Percentiles rank a stretch among this genome's conserved stretches.
Evolutionary conservation across 1,140 invertebrate genomes (phyloP).

Genomic region (Drosophila azteca): DNA sequence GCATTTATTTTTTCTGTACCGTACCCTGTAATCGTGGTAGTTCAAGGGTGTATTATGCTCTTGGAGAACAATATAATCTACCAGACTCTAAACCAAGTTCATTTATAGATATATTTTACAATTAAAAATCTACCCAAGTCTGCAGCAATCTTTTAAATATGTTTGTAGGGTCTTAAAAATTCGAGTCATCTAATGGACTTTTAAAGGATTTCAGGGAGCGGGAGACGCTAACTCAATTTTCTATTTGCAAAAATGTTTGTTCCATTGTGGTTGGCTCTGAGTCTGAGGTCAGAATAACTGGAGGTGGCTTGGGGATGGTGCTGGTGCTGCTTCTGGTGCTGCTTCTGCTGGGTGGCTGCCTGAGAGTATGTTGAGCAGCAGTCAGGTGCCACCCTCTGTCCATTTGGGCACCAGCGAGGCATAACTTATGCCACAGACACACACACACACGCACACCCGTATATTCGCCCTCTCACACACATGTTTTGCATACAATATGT

Average conservation of each 20-base stretch:
- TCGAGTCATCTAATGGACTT: too few species aligned
- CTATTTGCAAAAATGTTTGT: constrained; percentile 70
- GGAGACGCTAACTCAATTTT: constrained; percentile 75
- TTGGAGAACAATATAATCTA: not conserved
- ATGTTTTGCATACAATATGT: constrained; percentile 53
- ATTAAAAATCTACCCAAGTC: too few species aligned
- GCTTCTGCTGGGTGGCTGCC: not conserved
- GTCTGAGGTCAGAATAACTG: constrained; percentile 34
- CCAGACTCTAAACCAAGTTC: too few species aligned
- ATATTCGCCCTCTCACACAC: constrained; percentile 27
- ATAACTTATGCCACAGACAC: constrained; percentile 67
- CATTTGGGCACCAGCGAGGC: constrained; percentile 45
- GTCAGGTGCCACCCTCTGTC: constrained; percentile 40
- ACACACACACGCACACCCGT: constrained; percentile 42
- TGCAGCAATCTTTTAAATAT: too few species aligned
- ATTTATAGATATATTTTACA: too few species aligned
- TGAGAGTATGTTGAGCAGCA: not conserved
- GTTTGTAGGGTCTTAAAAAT: too few species aligned
- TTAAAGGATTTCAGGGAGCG: constrained; percentile 9
- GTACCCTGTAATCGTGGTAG: too few species aligned
- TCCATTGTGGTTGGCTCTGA: constrained; percentile 42
- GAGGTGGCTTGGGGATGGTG: not conserved
- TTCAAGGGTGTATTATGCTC: not conserved
- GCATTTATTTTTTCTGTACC: constrained; percentile 41
- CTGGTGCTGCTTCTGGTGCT: not conserved